Evolutionary conservation across 2,888 invertebrate species (phyloP).

Genomic region (Blastobasis lacticolella): DNA sequence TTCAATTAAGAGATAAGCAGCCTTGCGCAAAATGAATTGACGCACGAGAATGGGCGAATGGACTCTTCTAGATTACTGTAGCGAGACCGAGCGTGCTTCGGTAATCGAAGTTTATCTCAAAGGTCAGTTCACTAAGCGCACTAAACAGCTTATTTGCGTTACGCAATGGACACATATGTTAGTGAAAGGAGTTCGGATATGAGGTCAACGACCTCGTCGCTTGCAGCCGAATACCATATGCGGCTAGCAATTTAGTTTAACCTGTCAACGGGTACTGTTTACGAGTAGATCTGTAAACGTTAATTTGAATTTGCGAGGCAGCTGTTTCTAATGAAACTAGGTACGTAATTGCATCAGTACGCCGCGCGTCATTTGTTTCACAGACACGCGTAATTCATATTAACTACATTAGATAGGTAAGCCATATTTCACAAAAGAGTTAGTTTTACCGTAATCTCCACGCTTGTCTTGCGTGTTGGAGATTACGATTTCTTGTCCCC

Average conservation of each 20-base stretch:
- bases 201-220: slow-evolving; percentile 36
- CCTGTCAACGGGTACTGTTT: too few species aligned
- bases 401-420: too few species aligned
- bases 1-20: too few species aligned
- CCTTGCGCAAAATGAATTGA: too few species aligned
- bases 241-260: slow-evolving; percentile 13
- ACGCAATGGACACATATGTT: slow-evolving; percentile 36
- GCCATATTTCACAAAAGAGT: too few species aligned
- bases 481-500: too few species aligned
- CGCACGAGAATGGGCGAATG: background rate
- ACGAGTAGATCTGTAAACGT: too few species aligned
- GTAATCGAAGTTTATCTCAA: slow-evolving; percentile 25
- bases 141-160: slow-evolving; percentile 30
- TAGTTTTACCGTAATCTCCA: too few species aligned
- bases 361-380: background rate
- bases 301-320: background rate
- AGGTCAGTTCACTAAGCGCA: slow-evolving; percentile 34
- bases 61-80: too few species aligned
- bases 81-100: too few species aligned
- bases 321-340: background rate
- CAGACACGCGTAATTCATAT: background rate
- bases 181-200: slow-evolving; percentile 42
- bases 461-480: too few species aligned
- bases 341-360: background rate
- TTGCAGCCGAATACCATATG: slow-evolving; percentile 21